A percentile compares a stretch with the other conserved stretches of the same genome.
Conservation (phyloP, 2,113 vertebrate species). For the Corvus moneduloides region DNA sequence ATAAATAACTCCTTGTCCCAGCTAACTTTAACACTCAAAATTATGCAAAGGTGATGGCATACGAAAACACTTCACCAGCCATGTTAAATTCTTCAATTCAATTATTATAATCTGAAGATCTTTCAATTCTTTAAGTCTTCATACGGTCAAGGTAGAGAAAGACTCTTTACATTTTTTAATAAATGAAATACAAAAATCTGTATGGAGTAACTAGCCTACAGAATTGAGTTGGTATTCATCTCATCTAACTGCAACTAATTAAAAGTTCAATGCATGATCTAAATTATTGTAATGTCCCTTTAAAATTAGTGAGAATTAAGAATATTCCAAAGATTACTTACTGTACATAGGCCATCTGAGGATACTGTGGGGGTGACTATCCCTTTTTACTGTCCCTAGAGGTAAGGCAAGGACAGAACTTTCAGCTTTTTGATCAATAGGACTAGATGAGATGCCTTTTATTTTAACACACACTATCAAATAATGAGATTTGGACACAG, state of each 20-base stretch:
- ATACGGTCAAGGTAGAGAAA: neutral
- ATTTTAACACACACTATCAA: neutral
- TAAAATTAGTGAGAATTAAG: neutral
- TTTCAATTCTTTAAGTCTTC: neutral
- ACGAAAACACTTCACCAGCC: fast-evolving
- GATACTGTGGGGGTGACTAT: neutral
- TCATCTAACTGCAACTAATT: neutral
- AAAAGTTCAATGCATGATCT: neutral
- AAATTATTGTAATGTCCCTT: neutral
- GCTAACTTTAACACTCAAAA: neutral
- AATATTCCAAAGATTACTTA: neutral
- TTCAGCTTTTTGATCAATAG: neutral
- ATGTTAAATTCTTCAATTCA: neutral
- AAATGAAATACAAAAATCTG: neutral
- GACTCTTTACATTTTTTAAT: neutral
- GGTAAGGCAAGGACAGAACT: neutral
- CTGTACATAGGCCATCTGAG: neutral
- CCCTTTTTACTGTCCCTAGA: neutral
- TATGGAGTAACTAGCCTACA: neutral
- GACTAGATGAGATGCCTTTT: neutral
- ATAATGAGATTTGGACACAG: neutral
- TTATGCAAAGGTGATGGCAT: neutral
- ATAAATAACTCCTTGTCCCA: neutral
- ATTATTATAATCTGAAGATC: neutral
- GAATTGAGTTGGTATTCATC: neutral